phyloP scores from a whole-genome alignment of 1,140 invertebrate species.

The Sinonovacula constricta region DNA sequence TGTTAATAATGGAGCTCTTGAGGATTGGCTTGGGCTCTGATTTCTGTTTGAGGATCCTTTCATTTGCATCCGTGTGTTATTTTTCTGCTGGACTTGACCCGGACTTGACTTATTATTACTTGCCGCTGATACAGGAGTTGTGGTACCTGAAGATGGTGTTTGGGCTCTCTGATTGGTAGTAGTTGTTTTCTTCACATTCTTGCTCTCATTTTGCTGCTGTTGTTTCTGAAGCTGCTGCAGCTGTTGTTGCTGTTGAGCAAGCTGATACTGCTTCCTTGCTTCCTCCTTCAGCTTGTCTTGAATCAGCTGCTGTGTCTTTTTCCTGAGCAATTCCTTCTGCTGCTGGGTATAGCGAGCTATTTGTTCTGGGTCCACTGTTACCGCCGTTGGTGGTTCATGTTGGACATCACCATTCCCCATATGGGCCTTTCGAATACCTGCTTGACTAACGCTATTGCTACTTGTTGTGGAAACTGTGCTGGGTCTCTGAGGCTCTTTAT shows the following conservation, averaged over 20 bases:
- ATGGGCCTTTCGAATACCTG: too few species aligned
- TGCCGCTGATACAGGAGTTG: too few species aligned
- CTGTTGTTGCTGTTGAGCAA: conserved; percentile 56
- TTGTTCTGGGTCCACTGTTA: conserved; percentile 21
- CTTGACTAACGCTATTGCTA: too few species aligned
- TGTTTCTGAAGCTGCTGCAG: conserved; percentile 63
- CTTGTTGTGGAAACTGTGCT: not conserved
- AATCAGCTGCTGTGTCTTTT: conserved; percentile 46
- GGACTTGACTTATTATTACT: too few species aligned
- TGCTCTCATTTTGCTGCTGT: not conserved
- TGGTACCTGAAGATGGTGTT: too few species aligned
- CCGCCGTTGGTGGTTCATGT: not conserved
- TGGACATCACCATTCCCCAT: conserved; percentile 13
- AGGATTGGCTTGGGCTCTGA: too few species aligned
- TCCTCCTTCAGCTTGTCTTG: conserved; percentile 46
- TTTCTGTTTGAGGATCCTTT: too few species aligned
- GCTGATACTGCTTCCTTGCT: conserved; percentile 32
- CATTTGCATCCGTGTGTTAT: too few species aligned
- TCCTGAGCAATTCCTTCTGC: conserved; percentile 44
- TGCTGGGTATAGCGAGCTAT: conserved; percentile 32
- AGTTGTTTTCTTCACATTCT: conserved; percentile 15
- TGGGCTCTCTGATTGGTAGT: not conserved
- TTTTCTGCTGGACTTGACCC: too few species aligned
- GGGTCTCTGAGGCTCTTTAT: conserved; percentile 16
- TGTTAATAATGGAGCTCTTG: too few species aligned